Percentiles rank a stretch among this genome's conserved stretches.
These are phyloP conservation scores for Acridotheres tristis DNA, from an alignment of 2,797 vertebrate species.

Conservation along the genomic window DNA sequence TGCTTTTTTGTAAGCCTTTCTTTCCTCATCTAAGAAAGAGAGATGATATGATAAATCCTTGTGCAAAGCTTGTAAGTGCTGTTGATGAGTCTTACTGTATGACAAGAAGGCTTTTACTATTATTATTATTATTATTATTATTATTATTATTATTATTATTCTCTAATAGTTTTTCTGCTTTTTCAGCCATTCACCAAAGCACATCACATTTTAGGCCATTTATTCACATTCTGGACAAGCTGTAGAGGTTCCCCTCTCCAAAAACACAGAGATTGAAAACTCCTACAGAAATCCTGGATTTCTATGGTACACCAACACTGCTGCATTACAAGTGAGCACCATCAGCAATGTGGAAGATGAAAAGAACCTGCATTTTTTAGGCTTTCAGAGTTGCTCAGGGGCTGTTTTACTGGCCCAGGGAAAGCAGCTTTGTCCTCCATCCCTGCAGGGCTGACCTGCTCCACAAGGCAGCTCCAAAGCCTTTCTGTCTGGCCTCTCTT, in stretches of 20 bases:
- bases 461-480: neutral
- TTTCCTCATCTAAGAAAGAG: neutral
- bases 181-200: neutral
- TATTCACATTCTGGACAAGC: neutral
- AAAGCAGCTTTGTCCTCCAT: neutral
- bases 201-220: neutral
- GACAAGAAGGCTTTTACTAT: neutral
- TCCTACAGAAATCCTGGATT: neutral
- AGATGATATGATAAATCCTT: neutral
- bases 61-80: neutral
- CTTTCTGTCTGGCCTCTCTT: neutral
- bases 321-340: rapidly evolving
- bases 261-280: neutral
- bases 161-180: neutral
- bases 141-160: neutral
- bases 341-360: neutral
- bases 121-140: neutral
- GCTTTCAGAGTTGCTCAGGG: neutral
- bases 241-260: neutral
- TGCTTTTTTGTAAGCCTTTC: neutral
- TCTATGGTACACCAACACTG: neutral
- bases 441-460: neutral
- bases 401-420: neutral
- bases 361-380: neutral
- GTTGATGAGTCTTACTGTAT: neutral